Evolutionary conservation across 2,888 invertebrate genomes (phyloP).

Genomic region (Flexamia atlantica): DNA sequence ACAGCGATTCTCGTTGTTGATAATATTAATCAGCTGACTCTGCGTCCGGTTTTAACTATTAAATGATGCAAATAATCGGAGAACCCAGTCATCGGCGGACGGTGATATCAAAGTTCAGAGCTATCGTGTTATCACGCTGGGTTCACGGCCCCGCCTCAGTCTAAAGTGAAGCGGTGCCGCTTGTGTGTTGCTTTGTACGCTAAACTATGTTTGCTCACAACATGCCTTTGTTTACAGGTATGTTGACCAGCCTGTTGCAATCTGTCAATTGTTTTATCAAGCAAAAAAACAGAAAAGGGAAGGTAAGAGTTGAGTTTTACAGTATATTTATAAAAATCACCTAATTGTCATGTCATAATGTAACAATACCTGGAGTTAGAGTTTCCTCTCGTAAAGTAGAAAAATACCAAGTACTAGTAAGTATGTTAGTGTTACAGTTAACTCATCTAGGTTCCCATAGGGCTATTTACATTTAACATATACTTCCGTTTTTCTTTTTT

Average conservation of each 20-base stretch:
- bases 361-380: no score
- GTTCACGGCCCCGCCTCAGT: background rate
- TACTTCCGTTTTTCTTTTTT: no score
- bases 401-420: no score
- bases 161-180: background rate
- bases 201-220: background rate
- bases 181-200: background rate
- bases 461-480: no score
- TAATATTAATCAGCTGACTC: no score
- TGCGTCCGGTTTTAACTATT: background rate
- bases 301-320: slow-evolving; percentile 31
- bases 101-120: background rate
- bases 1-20: no score
- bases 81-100: background rate
- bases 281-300: slow-evolving; percentile 5
- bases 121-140: slow-evolving; percentile 5
- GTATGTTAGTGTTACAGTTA: no score
- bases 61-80: slow-evolving; percentile 3
- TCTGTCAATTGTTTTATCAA: slow-evolving; percentile 33
- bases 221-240: slow-evolving; percentile 54
- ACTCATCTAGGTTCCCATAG: no score
- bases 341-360: no score
- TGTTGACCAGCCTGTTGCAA: slow-evolving; percentile 36
- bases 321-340: no score
- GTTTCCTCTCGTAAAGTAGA: no score